Evolutionary conservation across 1,140 invertebrate species (phyloP), one percentile per base, ranked within the genome.

Genomic region (Reticulitermes speratus): DNA sequence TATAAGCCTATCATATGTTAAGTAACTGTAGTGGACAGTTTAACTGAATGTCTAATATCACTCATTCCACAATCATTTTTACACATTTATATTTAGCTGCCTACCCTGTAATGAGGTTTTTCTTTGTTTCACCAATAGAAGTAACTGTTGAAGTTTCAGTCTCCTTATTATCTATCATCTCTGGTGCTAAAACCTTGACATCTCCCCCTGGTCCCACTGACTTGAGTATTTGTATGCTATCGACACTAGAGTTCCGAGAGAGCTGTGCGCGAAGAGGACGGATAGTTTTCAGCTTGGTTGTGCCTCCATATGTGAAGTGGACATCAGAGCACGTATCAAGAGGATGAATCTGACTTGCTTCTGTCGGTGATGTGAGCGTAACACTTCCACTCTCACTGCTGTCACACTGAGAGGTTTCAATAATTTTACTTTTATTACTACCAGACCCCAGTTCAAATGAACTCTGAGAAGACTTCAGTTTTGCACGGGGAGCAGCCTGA

Each of bases 291-390:
- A 95, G 89, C 90, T 95, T 94, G 7, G 94, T 94, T 6, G 94
- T 95, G 55, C 94, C 94, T 85, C 94, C 94, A 87, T 92, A 95
- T 86, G 93, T 94, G 81, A 95, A 94, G 89, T 93, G 93, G 3
- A 95, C 94, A 88, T 94, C 94, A 44, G 92, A 93, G 32, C 92
- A 92, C 83, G 92, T 92, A 87, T 94, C 93, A 3, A 94, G 87
- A 1, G 93, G 93, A 89, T 94, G 93, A 87, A 93, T 88, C 5
- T 88, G 90, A 3, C 90, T 89, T 82, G 44, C 12, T 38, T 0
- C 32, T 45, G 82, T 30, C 25, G 52, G 21, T 7, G 55, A 52
- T 7, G 82, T 52, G 12, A 0, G 23, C 23, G 59, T 59, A 25
- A 85, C 45, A 69, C 59, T 59, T 44, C 52, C 84, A 52, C 84